These are phyloP conservation scores for Drosophila lowei DNA, from an alignment of 1,140 invertebrate genomes.

Conservation along the genomic window DNA sequence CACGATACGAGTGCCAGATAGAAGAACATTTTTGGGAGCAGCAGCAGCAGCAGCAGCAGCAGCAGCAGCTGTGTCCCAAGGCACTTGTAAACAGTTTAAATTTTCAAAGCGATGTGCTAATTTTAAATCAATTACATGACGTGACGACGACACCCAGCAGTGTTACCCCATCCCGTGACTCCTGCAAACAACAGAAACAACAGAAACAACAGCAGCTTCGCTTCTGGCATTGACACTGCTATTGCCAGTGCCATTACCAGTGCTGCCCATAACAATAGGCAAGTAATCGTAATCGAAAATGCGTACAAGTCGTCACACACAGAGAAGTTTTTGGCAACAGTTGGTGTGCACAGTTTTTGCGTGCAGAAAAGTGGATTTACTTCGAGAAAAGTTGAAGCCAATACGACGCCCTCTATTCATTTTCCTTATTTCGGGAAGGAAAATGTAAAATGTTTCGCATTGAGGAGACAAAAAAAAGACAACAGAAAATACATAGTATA, in stretches of 20 bases:
- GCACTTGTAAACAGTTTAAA: constrained; percentile 78
- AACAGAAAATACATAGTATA: too few species aligned
- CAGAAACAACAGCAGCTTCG: constrained; percentile 15
- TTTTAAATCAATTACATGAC: constrained; percentile 79
- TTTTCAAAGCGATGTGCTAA: constrained; percentile 77
- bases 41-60: not conserved
- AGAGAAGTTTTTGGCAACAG: constrained; percentile 63
- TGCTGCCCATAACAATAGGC: constrained; percentile 42
- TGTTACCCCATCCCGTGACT: constrained; percentile 8
- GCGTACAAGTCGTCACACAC: constrained; percentile 43
- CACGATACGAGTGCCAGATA: constrained; percentile 12
- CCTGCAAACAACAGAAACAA: not conserved
- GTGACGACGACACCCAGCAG: constrained; percentile 54
- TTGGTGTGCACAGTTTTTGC: constrained; percentile 72
- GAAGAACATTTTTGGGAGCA: constrained; percentile 24
- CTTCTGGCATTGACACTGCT: constrained; percentile 38
- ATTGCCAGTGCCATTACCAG: constrained; percentile 32
- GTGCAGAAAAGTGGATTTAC: constrained; percentile 52
- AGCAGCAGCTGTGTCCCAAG: constrained; percentile 54
- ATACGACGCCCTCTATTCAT: constrained; percentile 54
- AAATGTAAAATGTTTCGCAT: constrained; percentile 20
- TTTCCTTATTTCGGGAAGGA: constrained; percentile 23
- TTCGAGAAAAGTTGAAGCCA: constrained; percentile 60
- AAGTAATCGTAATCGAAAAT: constrained; percentile 65
- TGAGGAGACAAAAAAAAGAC: constrained; percentile 23